Evolutionary conservation across 2,888 invertebrate genomes (phyloP), one percentile per base, ranked within the genome.

Genomic region (Lasioglossum pauxillum): DNA sequence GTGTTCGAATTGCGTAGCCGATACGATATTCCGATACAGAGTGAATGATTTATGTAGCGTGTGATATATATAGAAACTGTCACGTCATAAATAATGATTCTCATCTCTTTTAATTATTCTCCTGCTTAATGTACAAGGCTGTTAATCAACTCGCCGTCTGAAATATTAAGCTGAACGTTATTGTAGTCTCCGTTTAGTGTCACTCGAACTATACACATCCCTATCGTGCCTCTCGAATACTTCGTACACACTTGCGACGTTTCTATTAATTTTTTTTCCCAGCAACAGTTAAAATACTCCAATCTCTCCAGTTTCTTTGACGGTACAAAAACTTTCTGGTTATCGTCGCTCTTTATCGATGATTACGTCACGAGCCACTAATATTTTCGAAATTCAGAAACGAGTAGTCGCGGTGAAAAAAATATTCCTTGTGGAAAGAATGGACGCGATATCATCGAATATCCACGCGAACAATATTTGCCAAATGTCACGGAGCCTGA

Each of bases 41-140:
- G 35, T 77, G 57, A 80, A 81, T 83, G 35, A 81, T 83, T 83
- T 81, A 80, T 75, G n/a, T 41, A 12, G 46, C 35, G 35, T 10
- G 78, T 35, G n/a, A 35, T 38, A 31, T 7, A 38, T 10, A n/a
- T 41, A 74, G 49, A 49, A 49, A 71, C 23, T 27, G 41, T 35
- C n/a, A 23, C 4, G 38, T 67, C 53, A 57, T 69, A 69, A 46
- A 75, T 79, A 57, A 69, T 27, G 78, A 88, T 74, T 82, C 78
- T 78, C 89, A 73, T 69, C 74, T 49, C 67, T 75, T 82, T 89
- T 82, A 82, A 88, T 88, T 87, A 82, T 83, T 78, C 80, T 79
- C 82, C 81, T 71, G 71, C 78, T 75, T 80, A 83, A 84, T 76
- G 83, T 67, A 41, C 75, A 44, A 46, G 44, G 35, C 73, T 71